Percentiles rank a stretch among this genome's conserved stretches.
These are phyloP conservation scores for Gambusia affinis DNA, from an alignment of 2,113 vertebrate species.

Conservation along the genomic window DNA sequence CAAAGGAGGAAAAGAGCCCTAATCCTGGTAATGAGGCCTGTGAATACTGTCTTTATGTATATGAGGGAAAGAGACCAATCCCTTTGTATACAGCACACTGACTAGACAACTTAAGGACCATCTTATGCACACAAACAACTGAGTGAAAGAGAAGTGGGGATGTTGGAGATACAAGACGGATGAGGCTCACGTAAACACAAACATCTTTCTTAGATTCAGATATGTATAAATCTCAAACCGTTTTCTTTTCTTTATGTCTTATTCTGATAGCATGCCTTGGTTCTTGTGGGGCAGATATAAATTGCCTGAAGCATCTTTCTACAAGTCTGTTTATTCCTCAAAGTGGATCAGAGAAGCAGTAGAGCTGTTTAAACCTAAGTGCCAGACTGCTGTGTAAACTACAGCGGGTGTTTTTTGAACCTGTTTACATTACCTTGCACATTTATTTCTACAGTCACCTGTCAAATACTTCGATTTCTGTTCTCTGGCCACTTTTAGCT, in stretches of 20 bases:
- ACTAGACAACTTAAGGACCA: constrained; percentile 72
- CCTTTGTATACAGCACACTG: constrained; percentile 74
- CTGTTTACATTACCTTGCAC: not conserved
- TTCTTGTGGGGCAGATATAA: constrained; percentile 70
- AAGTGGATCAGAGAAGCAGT: constrained; percentile 72
- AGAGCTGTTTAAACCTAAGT: constrained; percentile 58
- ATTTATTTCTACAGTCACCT: constrained; percentile 19
- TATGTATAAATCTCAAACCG: not conserved
- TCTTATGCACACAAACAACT: constrained; percentile 75
- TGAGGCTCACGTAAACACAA: constrained; percentile 47
- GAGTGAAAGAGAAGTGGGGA: constrained; percentile 61
- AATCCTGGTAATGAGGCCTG: constrained; percentile 78
- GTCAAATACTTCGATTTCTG: constrained; percentile 22
- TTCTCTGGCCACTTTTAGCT: constrained; percentile 15
- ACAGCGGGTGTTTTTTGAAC: constrained; percentile 40
- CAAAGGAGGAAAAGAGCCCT: constrained; percentile 81
- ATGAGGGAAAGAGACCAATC: constrained; percentile 75
- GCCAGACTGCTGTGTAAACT: constrained; percentile 37
- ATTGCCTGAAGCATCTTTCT: constrained; percentile 69
- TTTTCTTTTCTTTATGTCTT: constrained; percentile 44
- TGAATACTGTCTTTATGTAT: constrained; percentile 79
- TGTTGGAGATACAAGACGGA: constrained; percentile 41
- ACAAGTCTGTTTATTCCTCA: constrained; percentile 69
- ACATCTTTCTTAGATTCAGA: constrained; percentile 8
- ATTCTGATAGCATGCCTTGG: constrained; percentile 58